Evolutionary conservation across 1,140 invertebrate species (phyloP), one percentile per base, ranked within the genome.

Genomic region (Drosophila saltans): DNA sequence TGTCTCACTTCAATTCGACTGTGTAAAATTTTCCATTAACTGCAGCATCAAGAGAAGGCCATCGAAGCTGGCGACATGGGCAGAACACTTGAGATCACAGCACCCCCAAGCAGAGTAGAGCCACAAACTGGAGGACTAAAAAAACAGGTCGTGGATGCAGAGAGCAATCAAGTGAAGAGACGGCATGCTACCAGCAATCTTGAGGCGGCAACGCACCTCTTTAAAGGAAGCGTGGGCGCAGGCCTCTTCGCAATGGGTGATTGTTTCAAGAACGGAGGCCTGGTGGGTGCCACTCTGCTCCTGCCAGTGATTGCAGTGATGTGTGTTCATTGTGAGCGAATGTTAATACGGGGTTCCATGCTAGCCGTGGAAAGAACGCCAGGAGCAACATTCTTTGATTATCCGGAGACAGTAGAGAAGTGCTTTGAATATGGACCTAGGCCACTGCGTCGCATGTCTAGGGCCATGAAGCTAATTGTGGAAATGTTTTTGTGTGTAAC

Each of bases 401-500:
- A 97, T 92, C 96, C 96, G 0, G 94, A 95, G 72, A 97, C 97
- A 0, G 96, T 97, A n/a, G 95, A 96, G 83, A 92, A 96, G 72
- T 95, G 95, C 62, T 97, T 97, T 78, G 93, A 94, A 66, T 94
- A 95, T 52, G 97, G 97, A 3, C 96, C 96, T 1, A 89, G 92
- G 0, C 82, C 91, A 4, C 79, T 96, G 1, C 92, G 95, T 33
- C 93, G 93, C 30, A 94, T 95, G 75, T 94, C 96, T 0, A 83
- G 92, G 30, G 74, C 93, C 11, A 95, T 95, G 94, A 94, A 94
- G 91, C 93, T 94, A 40, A 92, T 96, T 62, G 95, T 97, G 68
- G 96, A 97, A 90, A 78, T 95, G 56, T 97, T 97, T 93, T 93
- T 99, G 55, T 97, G 97, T 91, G 93, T 98, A 60, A 98, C 97